Evolutionary conservation across 2,797 vertebrate species (phyloP), one percentile per base, ranked within the genome.

Genomic region (Nothura maculosa): DNA sequence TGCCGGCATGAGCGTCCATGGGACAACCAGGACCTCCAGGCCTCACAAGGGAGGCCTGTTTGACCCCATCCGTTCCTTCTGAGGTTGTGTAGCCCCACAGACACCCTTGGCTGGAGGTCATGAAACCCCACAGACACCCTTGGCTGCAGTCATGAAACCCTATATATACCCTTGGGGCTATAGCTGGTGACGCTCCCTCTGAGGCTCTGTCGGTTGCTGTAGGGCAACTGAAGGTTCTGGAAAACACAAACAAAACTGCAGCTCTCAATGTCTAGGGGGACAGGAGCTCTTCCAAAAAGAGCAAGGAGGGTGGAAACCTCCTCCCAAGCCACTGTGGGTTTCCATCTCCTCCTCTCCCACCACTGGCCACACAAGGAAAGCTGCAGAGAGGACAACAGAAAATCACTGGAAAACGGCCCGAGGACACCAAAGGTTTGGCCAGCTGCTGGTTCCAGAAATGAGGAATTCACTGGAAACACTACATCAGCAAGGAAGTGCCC

Each of bases 381-480:
- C 28, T 62, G 57, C 48, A 89, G 50, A 61, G 72, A 62, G 3
- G 0, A 62, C 0, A 1, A 66, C 70, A 0, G 0, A 82, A 25
- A 13, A 77, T 0, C 67, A 25, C 40, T 52, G 63, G 38, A 70
- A 85, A 87, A 28, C 66, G 16, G 20, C 63, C 25, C 11, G 43
- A 27, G 12, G 11, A 55, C 95, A 89, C 25, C 74, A 79, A 79
- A 92, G 91, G 27, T 62, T 80, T 88, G 85, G 79, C 81, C 89
- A 73, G 81, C 62, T 78, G 58, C 30, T 34, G 34, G 43, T 48
- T 81, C 75, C 81, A 81, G 54, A 83, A 87, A 45, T 36, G 61
- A 14, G 64, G 86, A 96, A 94, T 80, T 90, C 92, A 91, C 72
- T 90, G 54, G 94, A 95, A 95, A 93, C 90, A 94, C 81, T 34